Evolutionary conservation across 2,888 invertebrate genomes (phyloP).

Genomic region (Nysson spinosus): DNA sequence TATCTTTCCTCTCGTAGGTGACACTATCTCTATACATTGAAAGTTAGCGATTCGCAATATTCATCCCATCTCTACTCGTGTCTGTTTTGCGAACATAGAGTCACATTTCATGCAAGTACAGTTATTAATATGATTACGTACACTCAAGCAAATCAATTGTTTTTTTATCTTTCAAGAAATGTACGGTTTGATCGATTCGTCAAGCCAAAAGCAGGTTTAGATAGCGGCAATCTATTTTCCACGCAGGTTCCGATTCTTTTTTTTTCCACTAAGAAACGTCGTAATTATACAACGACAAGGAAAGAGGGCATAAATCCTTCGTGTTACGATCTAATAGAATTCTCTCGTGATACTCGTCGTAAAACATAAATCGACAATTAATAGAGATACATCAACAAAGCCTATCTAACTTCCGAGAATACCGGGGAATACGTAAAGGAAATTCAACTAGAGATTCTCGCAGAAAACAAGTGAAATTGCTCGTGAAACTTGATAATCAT

Average conservation of each 20-base stretch:
- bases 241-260: slow-evolving; percentile 56
- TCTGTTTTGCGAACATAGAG: slow-evolving; percentile 28
- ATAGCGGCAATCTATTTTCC: slow-evolving; percentile 55
- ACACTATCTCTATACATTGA: slow-evolving; percentile 27
- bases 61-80: slow-evolving; percentile 12
- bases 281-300: slow-evolving; percentile 49
- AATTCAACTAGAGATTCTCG: slow-evolving; percentile 29
- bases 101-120: slow-evolving; percentile 36
- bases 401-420: slow-evolving; percentile 47
- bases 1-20: too few species aligned
- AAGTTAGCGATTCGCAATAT: slow-evolving; percentile 12
- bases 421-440: slow-evolving; percentile 48
- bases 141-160: slow-evolving; percentile 33
- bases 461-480: slow-evolving; percentile 20
- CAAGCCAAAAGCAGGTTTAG: slow-evolving; percentile 49
- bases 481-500: slow-evolving; percentile 38
- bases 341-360: slow-evolving; percentile 33
- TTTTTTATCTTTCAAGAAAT: slow-evolving; percentile 1
- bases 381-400: slow-evolving; percentile 40
- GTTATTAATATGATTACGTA: slow-evolving; percentile 39
- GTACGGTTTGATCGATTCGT: slow-evolving; percentile 13
- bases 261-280: slow-evolving; percentile 59
- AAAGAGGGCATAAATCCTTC: slow-evolving; percentile 32
- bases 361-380: slow-evolving; percentile 47
- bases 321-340: slow-evolving; percentile 39